Conservation (phyloP, 2,797 vertebrate genomes). For the Hephaestus fuliginosus region DNA sequence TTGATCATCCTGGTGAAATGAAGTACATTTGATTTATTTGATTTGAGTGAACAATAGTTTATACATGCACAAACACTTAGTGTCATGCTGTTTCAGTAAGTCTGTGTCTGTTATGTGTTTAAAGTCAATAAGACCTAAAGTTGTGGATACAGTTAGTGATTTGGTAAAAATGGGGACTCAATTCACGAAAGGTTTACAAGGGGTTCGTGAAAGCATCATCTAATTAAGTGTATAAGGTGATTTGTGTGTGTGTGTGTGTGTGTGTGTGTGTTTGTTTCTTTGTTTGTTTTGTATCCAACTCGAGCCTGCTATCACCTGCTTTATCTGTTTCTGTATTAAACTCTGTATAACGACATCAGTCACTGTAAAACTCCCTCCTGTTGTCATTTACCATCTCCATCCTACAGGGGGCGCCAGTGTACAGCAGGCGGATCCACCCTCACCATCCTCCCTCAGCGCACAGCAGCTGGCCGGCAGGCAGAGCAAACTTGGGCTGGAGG, state of each 20-base stretch:
- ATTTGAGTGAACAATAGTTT: too few species aligned
- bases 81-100: too few species aligned
- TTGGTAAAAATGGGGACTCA: too few species aligned
- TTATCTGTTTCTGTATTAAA: neutral
- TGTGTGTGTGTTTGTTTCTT: too few species aligned
- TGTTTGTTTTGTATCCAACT: neutral
- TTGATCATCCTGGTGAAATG: too few species aligned
- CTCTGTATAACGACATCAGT: too few species aligned
- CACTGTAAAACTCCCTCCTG: neutral
- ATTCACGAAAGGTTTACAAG: neutral
- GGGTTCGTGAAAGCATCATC: slow-evolving; percentile 3
- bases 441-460: neutral
- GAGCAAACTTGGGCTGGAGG: slow-evolving; percentile 47
- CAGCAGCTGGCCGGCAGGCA: slow-evolving; percentile 29
- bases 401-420: slow-evolving; percentile 54
- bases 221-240: too few species aligned
- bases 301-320: neutral
- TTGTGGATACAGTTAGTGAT: too few species aligned
- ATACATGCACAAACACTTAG: too few species aligned
- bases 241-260: neutral
- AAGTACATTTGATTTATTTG: too few species aligned
- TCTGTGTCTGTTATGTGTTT: neutral
- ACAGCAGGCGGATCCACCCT: neutral
- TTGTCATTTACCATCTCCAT: fast-evolving
- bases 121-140: neutral